These are phyloP conservation scores for Drosophila kikkawai DNA, from an alignment of 1,140 invertebrate species.

Conservation along the genomic window DNA sequence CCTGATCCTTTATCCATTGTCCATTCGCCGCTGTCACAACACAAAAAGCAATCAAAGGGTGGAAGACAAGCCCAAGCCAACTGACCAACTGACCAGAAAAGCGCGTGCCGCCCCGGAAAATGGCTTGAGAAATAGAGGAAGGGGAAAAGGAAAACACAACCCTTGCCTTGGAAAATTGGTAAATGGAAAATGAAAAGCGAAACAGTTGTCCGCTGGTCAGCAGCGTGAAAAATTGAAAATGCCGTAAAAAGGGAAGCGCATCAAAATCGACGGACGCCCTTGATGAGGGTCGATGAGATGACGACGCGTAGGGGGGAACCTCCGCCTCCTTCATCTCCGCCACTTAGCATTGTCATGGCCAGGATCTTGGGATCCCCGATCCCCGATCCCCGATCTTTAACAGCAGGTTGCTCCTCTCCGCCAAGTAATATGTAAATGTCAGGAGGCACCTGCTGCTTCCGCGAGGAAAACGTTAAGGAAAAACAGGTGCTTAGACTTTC, in stretches of 20 bases:
- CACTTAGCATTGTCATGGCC: slow-evolving; percentile 42
- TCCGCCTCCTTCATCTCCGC: not conserved
- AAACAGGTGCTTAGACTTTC: slow-evolving; percentile 32
- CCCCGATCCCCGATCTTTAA: not conserved
- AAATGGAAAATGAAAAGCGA: slow-evolving; percentile 23
- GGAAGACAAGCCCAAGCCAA: not conserved
- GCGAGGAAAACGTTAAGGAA: not conserved
- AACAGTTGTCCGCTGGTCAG: slow-evolving; percentile 58
- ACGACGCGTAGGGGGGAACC: slow-evolving; percentile 1
- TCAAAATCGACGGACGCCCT: slow-evolving; percentile 70
- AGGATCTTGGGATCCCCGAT: slow-evolving; percentile 1
- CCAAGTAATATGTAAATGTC: slow-evolving; percentile 46
- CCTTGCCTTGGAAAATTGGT: slow-evolving; percentile 12
- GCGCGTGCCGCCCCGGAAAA: slow-evolving; percentile 33
- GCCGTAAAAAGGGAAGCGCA: slow-evolving; percentile 33
- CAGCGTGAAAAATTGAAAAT: slow-evolving; percentile 66
- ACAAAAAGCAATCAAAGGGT: slow-evolving; percentile 26
- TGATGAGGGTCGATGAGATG: slow-evolving; percentile 77
- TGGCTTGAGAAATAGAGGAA: slow-evolving; percentile 32
- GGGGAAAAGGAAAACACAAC: not conserved
- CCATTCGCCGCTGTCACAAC: slow-evolving; percentile 36
- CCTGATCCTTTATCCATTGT: slow-evolving; percentile 22
- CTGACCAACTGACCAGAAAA: slow-evolving; percentile 35
- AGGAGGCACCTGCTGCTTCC: slow-evolving; percentile 25
- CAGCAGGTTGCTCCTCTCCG: slow-evolving; percentile 21